Evolutionary conservation across 2,888 invertebrate genomes (phyloP), one percentile per base, ranked within the genome.

Genomic region (Lasius platythorax): DNA sequence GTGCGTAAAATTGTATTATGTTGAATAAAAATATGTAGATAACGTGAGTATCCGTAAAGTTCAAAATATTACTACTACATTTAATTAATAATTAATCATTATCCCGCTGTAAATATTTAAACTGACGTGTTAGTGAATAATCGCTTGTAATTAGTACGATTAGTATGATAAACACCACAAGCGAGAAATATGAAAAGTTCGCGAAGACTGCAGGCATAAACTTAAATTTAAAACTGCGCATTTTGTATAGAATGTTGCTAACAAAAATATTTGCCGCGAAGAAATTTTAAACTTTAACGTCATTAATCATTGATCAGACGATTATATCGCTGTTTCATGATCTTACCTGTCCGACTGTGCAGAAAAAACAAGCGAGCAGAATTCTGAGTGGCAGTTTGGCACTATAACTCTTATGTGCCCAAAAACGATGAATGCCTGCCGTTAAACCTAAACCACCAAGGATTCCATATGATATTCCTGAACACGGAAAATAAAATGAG

Each of bases 341-440:
- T 56, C 95, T 96, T 95, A 99, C 99, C 96, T 98, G 97, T 87
- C 98, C 98, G 40, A 97, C 97, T 91, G 98, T 95, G 0, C 98
- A 98, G 94, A 99, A 98, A 89, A 97, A 97, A n/a, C 97, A 91
- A 96, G 98, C 97, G 2, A 99, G 96, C 68, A 98, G 95, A 82
- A 98, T 95, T 90, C 97, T 96, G 1, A 99, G 95, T 1, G 97
- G 97, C 8, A 96, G 95, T 90, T 95, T 97, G 0, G 99, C 99
- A 90, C 97, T 97, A 95, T 98, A 99, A 2, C 98, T 96, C 82
- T 96, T 96, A 95, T 99, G 99, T 0, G 99, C 97, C 99, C 99
- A 99, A 68, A 99, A 95, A 87, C 99, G 96, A 95, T 99, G 99
- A 0, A 98, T 97, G 0, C 99, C 99, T 0, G 98, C 98, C 0